Percentiles rank a stretch among this genome's conserved stretches.
Evolutionary conservation across 2,888 invertebrate species (phyloP).

Genomic region (Julus scanicus): DNA sequence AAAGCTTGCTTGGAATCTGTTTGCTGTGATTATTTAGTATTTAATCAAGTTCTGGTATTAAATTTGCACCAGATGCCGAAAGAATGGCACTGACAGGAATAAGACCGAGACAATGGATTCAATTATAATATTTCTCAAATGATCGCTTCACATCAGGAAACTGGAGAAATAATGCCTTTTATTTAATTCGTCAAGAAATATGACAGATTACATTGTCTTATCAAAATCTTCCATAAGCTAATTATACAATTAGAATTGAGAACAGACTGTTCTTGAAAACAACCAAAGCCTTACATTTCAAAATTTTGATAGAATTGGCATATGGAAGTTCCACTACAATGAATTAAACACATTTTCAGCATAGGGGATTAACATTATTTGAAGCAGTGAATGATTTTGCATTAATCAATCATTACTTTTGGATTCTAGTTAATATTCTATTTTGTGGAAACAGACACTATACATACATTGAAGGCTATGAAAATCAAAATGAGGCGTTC

Average conservation of each 20-base stretch:
- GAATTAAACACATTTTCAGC: neutral
- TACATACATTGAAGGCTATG: no score
- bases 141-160: neutral
- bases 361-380: neutral
- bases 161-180: no score
- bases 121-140: neutral
- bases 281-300: no score
- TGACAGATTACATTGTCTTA: neutral
- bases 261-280: neutral
- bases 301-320: no score
- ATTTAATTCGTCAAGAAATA: neutral
- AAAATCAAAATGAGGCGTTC: no score
- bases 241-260: neutral
- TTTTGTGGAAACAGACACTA: no score
- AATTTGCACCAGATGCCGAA: neutral
- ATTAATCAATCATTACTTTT: neutral
- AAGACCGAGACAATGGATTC: neutral
- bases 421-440: neutral
- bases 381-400: neutral
- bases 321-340: neutral
- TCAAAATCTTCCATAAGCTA: neutral
- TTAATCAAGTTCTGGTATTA: neutral
- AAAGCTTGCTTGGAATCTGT: slow-evolving; percentile 6
- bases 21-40: slow-evolving; percentile 20
- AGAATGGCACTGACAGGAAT: neutral